Conservation (phyloP, 2,113 vertebrate genomes). For the Donacobius atricapilla region DNA sequence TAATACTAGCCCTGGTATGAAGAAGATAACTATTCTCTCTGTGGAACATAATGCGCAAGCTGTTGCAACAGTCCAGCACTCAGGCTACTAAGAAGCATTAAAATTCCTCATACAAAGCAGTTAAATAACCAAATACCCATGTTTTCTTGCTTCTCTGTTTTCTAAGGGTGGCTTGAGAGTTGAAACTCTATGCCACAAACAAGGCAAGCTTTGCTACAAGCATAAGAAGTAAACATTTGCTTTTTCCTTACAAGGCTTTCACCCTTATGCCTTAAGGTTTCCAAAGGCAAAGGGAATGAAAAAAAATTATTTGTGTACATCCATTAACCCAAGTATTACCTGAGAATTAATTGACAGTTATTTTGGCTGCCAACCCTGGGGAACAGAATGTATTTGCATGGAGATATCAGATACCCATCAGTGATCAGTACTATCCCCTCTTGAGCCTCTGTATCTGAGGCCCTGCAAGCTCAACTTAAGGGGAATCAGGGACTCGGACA, state of each 20-base stretch:
- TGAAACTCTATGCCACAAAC: background rate
- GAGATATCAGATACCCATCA: background rate
- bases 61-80: background rate
- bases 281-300: background rate
- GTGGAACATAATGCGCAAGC: background rate
- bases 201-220: background rate
- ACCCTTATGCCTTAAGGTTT: background rate
- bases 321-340: background rate
- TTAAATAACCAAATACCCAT: background rate
- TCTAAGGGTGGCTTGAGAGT: background rate
- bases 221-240: background rate
- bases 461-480: background rate
- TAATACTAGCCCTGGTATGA: background rate
- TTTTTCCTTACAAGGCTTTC: background rate
- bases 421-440: background rate
- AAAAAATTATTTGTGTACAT: background rate
- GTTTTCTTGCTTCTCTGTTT: background rate
- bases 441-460: background rate
- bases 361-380: background rate
- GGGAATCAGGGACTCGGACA: background rate
- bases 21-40: background rate
- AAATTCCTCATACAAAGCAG: conserved; percentile 16
- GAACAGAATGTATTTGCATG: background rate
- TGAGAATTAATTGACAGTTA: background rate
- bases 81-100: conserved; percentile 5